phyloP scores from a whole-genome alignment of 2,888 invertebrate genomes.

The Caenorhabditis japonica region DNA sequence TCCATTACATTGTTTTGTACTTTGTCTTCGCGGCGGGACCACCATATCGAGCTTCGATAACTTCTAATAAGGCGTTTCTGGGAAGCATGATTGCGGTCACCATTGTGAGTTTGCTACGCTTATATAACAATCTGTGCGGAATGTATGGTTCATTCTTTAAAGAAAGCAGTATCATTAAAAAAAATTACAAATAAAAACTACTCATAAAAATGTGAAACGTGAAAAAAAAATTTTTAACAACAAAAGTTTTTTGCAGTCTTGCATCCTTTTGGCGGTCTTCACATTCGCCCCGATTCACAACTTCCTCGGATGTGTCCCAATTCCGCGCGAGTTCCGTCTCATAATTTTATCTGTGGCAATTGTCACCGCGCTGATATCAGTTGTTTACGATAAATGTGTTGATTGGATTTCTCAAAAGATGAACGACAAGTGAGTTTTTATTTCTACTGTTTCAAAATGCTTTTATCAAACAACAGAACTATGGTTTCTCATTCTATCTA shows the following conservation, averaged over 20 bases:
- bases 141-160: neutral
- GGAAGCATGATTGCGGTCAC: conserved; percentile 58
- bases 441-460: neutral
- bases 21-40: conserved; percentile 84
- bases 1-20: conserved; percentile 86
- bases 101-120: conserved; percentile 24
- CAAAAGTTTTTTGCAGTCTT: conserved; percentile 21
- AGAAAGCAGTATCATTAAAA: neutral
- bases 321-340: conserved; percentile 35
- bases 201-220: neutral
- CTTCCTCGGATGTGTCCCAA: conserved; percentile 37
- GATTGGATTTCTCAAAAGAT: conserved; percentile 32
- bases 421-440: conserved; percentile 25
- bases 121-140: no score
- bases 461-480: neutral
- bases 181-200: no score
- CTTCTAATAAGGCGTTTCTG: conserved; percentile 78
- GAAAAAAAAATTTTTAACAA: no score
- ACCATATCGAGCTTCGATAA: conserved; percentile 79
- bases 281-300: conserved; percentile 4
- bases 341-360: conserved; percentile 26
- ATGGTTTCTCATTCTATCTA: neutral
- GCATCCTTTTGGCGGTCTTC: conserved; percentile 20
- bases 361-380: conserved; percentile 19
- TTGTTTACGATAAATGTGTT: conserved; percentile 36